A percentile compares a stretch with the other conserved stretches of the same genome.
phyloP scores from a whole-genome alignment of 2,797 vertebrate genomes.

The Gobio occitaniae region DNA sequence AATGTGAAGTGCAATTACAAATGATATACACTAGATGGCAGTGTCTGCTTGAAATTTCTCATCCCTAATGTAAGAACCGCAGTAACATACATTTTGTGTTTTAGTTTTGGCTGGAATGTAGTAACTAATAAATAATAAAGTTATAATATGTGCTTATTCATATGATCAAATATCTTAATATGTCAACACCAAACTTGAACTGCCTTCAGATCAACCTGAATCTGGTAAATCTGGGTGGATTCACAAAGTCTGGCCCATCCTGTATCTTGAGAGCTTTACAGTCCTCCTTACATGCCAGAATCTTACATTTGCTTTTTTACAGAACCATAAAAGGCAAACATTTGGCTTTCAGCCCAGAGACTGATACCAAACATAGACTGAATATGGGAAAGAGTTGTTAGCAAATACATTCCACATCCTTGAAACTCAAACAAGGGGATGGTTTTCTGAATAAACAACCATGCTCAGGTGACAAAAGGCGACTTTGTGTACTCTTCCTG shows the following conservation, averaged over 20 bases:
- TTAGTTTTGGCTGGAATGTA: not conserved
- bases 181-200: not conserved
- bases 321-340: constrained; percentile 70
- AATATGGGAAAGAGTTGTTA: constrained; percentile 59
- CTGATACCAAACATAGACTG: constrained; percentile 71
- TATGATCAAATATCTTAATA: not conserved
- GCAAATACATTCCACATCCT: constrained; percentile 47
- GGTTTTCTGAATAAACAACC: constrained; percentile 34
- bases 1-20: not conserved
- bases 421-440: constrained; percentile 56
- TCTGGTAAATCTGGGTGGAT: not conserved
- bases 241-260: not conserved
- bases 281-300: constrained; percentile 43
- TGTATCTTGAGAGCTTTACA: constrained; percentile 46
- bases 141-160: not conserved
- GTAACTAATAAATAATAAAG: not conserved
- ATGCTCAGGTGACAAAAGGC: constrained; percentile 22
- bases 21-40: constrained; percentile 16
- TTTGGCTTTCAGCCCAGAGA: constrained; percentile 55
- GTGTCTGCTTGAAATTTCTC: not conserved
- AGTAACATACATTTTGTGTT: not conserved
- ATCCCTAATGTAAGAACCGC: not conserved
- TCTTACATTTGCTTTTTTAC: constrained; percentile 52
- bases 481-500: constrained; percentile 1
- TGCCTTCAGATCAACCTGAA: not conserved